Evolutionary conservation across 2,113 vertebrate genomes (phyloP), one percentile per base, ranked within the genome.

Genomic region (Tonatia bakeri): DNA sequence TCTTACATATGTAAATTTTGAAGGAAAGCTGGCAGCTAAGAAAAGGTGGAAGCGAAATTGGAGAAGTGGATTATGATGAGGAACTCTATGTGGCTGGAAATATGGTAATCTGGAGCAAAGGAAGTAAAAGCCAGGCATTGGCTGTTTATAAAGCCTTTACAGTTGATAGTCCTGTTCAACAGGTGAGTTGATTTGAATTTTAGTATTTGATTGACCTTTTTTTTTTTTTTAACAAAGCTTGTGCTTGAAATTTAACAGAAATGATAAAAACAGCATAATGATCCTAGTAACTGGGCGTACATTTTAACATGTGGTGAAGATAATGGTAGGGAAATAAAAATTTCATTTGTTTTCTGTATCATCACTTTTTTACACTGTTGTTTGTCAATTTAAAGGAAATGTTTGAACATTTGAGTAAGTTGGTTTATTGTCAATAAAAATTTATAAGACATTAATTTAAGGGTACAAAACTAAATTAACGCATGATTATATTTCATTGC

Each of bases 41-140:
- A 75, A 99, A 99, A 91, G 99, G 99, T 7, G 91, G 98, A 72
- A 98, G 98, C 9, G 98, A 99, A 38, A 98, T 98, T 33, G 98
- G 98, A 47, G 98, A 99, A 76, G 98, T 98, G 26, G 99, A 99
- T 90, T 99, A 99, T 40, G 99, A 99, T 5, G 99, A 99, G 86
- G 99, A 99, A 96, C 98, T 99, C 47, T 99, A 99, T 0, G 97
- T 99, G 94, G 99, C 99, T 80, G 99, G 99, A 84, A 99, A 99
- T 1, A 98, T 99, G 98, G 99, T 99, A 56, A 99, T 99, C 84
- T 99, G 99, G 99, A 99, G 99, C 97, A 99, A 99, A 96, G 99
- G 99, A 31, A 99, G 99, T 96, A 99, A 98, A 94, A 98, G 89
- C 82, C 99, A 99, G 90, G 99, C 99, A 0, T 98, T 99, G 31